Evolutionary conservation across 2,888 invertebrate species (phyloP), one percentile per base, ranked within the genome.

Genomic region (Strigamia crassipes): DNA sequence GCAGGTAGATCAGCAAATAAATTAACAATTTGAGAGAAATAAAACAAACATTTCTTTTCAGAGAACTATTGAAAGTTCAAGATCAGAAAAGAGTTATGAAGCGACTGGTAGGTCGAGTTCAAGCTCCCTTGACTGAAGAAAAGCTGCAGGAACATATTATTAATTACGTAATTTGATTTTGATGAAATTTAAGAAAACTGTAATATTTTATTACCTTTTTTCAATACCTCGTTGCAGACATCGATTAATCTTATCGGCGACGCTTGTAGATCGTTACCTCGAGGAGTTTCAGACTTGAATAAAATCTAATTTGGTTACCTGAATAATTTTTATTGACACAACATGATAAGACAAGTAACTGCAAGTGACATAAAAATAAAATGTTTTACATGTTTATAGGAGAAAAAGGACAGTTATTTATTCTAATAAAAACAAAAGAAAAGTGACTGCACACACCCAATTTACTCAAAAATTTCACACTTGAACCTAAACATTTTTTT

Each of bases 281-380:
- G 21, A 21, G 1, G 21, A 21, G 1, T 66, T 66, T 66, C 61
- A 66, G 61, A 66, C 8, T 66, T 23, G 1, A 66, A 66, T 12
- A 21, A 21, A 66, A 51, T 18, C 51, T 46, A 46, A 12, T n/a
- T n/a, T 46, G 12, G 61, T 27, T 73, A 73, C 73, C 73, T 73
- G 73, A 73, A 73, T 73, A 73, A 73, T 73, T 73, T 73, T 73
- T 73, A 73, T 73, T 73, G 73, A 73, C 73, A 73, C 73, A 73
- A 73, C 73, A 73, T 73, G 73, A 73, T 23, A 73, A 73, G 56
- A 56, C 56, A 56, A 56, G 23, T 73, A 73, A 73, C 73, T 73
- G 73, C 73, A 73, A 73, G 73, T 73, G 73, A 73, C 73, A 73
- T 56, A 56, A 73, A 73, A 73, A 73, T 73, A 73, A 73, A 73